Percentiles rank a stretch among this genome's conserved stretches.
These are phyloP conservation scores for Hafferia zeledoni DNA, from an alignment of 2,797 vertebrate species.

Conservation along the genomic window DNA sequence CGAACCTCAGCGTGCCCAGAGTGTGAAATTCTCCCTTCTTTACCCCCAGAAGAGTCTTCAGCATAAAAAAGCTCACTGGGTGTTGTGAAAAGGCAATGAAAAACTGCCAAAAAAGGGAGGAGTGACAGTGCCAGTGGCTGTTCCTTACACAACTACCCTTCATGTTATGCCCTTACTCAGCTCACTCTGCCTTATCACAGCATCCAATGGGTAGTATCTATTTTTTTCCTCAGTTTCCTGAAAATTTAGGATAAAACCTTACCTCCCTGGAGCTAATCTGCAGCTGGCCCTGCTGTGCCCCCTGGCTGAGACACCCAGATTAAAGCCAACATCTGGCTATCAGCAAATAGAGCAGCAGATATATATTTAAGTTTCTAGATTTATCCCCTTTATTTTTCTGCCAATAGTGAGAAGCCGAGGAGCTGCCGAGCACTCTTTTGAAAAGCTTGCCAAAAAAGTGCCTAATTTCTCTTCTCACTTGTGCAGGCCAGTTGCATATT, in stretches of 20 bases:
- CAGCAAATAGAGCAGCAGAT: slow-evolving; percentile 25
- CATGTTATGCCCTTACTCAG: neutral
- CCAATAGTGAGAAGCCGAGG: neutral
- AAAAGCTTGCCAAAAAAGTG: slow-evolving; percentile 21
- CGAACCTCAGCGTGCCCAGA: neutral
- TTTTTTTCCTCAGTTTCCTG: neutral
- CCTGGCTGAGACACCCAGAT: neutral
- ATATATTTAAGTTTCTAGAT: slow-evolving; percentile 40
- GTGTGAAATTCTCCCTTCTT: neutral
- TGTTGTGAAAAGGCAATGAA: neutral
- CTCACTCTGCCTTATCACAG: neutral
- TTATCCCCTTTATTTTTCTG: slow-evolving; percentile 49
- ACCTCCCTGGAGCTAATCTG: neutral
- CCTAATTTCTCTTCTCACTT: slow-evolving; percentile 12
- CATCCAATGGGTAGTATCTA: neutral
- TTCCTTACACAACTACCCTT: neutral
- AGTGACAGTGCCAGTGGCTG: neutral
- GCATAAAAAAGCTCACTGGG: neutral
- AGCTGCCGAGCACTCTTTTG: slow-evolving; percentile 27
- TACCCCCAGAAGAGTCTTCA: neutral
- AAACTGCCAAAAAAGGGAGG: neutral
- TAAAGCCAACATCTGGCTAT: slow-evolving; percentile 54
- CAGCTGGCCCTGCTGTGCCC: neutral
- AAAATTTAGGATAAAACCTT: slow-evolving; percentile 7
- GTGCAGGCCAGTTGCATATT: neutral